These are phyloP conservation scores for Trachythela sp. DNA, from an alignment of 64 coral and sea anemone genomes.

Conservation along the genomic window DNA sequence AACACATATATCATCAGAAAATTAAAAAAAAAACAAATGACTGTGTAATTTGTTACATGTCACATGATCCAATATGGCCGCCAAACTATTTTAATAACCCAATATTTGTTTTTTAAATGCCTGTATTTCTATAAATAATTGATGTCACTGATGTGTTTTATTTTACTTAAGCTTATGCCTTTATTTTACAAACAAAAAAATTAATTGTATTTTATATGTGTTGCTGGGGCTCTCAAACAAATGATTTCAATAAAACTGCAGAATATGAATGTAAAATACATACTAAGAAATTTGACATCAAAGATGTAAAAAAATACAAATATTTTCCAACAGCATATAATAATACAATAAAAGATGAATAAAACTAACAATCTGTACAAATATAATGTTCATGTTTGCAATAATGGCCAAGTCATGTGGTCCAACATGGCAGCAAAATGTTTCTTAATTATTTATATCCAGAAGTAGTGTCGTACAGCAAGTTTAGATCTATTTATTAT, in stretches of 20 bases:
- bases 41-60: background rate
- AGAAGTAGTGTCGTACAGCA: background rate
- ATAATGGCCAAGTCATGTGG: background rate
- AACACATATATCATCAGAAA: background rate
- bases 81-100: background rate
- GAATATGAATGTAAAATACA: background rate
- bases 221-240: background rate
- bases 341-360: background rate
- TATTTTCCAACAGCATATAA: background rate
- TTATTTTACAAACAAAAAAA: background rate
- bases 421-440: background rate
- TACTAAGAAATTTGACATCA: background rate
- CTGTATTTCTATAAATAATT: background rate
- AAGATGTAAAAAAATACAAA: background rate
- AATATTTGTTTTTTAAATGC: background rate
- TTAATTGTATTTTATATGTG: background rate
- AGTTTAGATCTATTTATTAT: background rate
- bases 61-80: background rate
- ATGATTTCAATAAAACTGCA: background rate
- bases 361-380: background rate
- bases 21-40: background rate
- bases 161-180: background rate
- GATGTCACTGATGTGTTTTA: background rate
- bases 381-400: background rate
- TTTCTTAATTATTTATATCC: background rate